Evolutionary conservation across 1,140 invertebrate species (phyloP).

Genomic region (Hetaerina americana): DNA sequence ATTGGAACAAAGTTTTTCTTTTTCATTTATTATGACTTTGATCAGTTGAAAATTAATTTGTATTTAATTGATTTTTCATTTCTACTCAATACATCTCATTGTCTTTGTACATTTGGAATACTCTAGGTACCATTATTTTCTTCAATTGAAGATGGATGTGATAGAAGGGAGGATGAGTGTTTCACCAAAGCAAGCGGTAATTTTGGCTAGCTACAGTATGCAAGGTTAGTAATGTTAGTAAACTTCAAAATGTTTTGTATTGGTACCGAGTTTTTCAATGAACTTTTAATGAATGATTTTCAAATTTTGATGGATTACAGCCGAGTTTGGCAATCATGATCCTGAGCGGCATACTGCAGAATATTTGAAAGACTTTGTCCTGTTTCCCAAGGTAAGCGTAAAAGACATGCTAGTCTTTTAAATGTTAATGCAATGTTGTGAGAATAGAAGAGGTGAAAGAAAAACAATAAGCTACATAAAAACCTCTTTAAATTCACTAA

Average conservation of each 20-base stretch:
- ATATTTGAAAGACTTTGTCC: constrained; percentile 78
- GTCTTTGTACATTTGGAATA: constrained; percentile 7
- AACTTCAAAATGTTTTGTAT: not conserved
- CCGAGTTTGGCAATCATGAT: constrained; percentile 92
- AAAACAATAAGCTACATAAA: no score
- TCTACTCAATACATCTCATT: not conserved
- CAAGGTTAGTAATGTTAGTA: constrained; percentile 44
- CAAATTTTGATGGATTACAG: constrained; percentile 30
- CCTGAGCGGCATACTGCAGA: constrained; percentile 77
- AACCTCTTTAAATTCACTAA: no score
- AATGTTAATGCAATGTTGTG: not conserved
- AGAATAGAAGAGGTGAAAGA: no score
- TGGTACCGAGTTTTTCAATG: no score
- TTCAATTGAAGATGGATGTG: constrained; percentile 88
- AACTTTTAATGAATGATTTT: not conserved
- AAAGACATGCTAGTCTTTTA: not conserved
- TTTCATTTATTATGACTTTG: no score
- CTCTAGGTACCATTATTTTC: constrained; percentile 82
- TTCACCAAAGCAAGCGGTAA: constrained; percentile 72
- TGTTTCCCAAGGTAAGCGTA: constrained; percentile 65
- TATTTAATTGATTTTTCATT: no score
- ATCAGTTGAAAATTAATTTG: no score
- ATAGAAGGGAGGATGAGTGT: constrained; percentile 82
- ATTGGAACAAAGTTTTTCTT: no score
- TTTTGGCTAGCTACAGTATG: constrained; percentile 82